Evolutionary conservation across 2,113 vertebrate genomes (phyloP).

Genomic region (Xiphophorus maculatus): DNA sequence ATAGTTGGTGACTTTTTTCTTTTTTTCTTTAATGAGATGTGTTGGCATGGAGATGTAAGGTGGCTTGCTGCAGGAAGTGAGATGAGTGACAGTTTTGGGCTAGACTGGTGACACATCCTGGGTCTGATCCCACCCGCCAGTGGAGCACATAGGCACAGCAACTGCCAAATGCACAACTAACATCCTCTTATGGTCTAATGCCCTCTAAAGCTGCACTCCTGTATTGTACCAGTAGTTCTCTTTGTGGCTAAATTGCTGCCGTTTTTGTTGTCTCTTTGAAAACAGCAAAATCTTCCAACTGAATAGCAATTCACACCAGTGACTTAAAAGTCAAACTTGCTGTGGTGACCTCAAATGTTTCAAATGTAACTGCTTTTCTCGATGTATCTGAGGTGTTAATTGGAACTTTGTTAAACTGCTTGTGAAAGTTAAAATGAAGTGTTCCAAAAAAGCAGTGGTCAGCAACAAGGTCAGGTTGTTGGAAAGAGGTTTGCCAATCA

Average conservation of each 20-base stretch:
- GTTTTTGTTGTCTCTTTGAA: not conserved
- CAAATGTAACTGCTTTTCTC: slow-evolving; percentile 30
- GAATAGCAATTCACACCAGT: slow-evolving; percentile 10
- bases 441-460: slow-evolving; percentile 12
- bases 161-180: slow-evolving; percentile 56
- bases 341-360: slow-evolving; percentile 41
- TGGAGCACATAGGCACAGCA: slow-evolving; percentile 49
- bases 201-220: slow-evolving; percentile 21
- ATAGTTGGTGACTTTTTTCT: slow-evolving; percentile 48
- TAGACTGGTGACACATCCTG: slow-evolving; percentile 69
- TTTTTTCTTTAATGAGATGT: slow-evolving; percentile 70
- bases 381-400: slow-evolving; percentile 58
- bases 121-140: slow-evolving; percentile 60
- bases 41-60: slow-evolving; percentile 68
- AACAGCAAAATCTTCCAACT: slow-evolving; percentile 35
- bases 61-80: slow-evolving; percentile 61
- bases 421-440: slow-evolving; percentile 31
- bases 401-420: slow-evolving; percentile 43
- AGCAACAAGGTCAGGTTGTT: not conserved
- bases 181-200: slow-evolving; percentile 51
- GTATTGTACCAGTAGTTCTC: slow-evolving; percentile 19
- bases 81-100: slow-evolving; percentile 79
- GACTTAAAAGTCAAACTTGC: slow-evolving; percentile 32
- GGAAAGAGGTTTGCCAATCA: slow-evolving; percentile 18
- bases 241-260: slow-evolving; percentile 34